phyloP scores from a whole-genome alignment of 1,140 invertebrate species.

The Pseudomyrmex sp. region DNA sequence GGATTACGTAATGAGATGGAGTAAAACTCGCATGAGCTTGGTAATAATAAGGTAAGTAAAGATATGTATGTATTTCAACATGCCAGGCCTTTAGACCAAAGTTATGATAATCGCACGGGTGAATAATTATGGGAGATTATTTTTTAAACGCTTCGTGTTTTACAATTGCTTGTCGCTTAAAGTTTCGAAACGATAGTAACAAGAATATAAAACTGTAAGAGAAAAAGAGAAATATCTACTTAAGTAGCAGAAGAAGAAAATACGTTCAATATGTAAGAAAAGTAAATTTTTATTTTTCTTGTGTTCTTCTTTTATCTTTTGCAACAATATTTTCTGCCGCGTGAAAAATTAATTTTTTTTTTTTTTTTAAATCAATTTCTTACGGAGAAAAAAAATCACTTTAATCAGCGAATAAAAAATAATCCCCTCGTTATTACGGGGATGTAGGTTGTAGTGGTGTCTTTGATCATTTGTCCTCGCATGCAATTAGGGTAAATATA shows the following conservation, averaged over 20 bases:
- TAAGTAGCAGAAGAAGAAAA: not conserved
- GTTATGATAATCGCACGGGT: constrained; percentile 57
- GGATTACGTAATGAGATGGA: constrained; percentile 63
- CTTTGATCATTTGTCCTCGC: constrained; percentile 65
- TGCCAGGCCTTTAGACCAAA: constrained; percentile 71
- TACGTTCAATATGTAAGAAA: not conserved
- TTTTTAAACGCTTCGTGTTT: constrained; percentile 60
- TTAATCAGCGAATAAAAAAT: constrained; percentile 70
- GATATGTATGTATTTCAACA: constrained; percentile 63
- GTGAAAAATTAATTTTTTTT: not conserved
- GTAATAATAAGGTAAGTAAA: constrained; percentile 67
- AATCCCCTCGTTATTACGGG: constrained; percentile 62
- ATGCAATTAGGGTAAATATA: constrained; percentile 65
- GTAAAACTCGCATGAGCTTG: constrained; percentile 56
- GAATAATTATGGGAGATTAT: constrained; percentile 68
- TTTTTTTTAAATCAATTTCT: constrained; percentile 18
- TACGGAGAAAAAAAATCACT: not conserved
- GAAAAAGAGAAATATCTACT: too few species aligned
- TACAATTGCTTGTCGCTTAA: not conserved
- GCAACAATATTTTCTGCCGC: not conserved
- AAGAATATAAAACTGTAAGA: not conserved
- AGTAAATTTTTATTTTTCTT: not conserved
- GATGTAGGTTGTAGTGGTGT: constrained; percentile 64
- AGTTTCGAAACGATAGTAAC: not conserved
- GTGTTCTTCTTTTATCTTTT: not conserved